A percentile compares a stretch with the other conserved stretches of the same genome.
Conservation (phyloP, 2,113 vertebrate species). For the Delphinus delphis region DNA sequence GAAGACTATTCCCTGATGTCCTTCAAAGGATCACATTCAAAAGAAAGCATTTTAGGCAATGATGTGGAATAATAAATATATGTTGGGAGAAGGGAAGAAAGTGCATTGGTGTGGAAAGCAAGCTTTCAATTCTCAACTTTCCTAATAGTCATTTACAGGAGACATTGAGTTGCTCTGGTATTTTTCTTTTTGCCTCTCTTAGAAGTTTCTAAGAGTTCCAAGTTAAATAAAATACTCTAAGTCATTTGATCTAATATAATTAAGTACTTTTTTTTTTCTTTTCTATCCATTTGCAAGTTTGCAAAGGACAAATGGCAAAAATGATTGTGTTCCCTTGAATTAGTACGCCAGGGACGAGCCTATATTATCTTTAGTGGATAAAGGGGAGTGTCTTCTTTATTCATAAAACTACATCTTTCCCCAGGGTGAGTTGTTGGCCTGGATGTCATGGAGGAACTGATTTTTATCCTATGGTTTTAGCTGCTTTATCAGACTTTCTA, state of each 20-base stretch:
- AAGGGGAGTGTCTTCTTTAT: background rate
- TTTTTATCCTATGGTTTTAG: background rate
- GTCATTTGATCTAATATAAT: background rate
- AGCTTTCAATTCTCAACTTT: background rate
- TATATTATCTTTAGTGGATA: background rate
- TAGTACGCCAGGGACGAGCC: background rate
- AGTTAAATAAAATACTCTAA: slow-evolving; percentile 21
- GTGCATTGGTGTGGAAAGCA: background rate
- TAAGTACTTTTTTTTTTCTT: background rate
- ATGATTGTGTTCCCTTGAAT: slow-evolving; percentile 2
- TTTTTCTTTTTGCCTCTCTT: slow-evolving; percentile 47
- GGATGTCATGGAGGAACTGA: background rate
- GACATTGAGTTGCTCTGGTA: background rate
- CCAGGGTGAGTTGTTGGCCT: background rate
- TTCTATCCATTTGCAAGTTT: slow-evolving; percentile 29
- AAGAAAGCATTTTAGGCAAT: slow-evolving; percentile 33
- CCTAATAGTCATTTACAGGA: background rate
- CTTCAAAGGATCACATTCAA: slow-evolving; percentile 7
- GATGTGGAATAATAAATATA: slow-evolving; percentile 9
- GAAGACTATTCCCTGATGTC: slow-evolving; percentile 15
- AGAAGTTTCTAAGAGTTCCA: slow-evolving; percentile 47
- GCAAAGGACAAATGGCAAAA: slow-evolving; percentile 14
- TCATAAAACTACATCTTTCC: background rate
- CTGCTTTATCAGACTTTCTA: background rate
- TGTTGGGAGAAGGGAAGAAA: background rate